A percentile compares a stretch with the other conserved stretches of the same genome.
Conservation (phyloP, 2,888 invertebrate genomes). For the Sisyra terminalis region DNA sequence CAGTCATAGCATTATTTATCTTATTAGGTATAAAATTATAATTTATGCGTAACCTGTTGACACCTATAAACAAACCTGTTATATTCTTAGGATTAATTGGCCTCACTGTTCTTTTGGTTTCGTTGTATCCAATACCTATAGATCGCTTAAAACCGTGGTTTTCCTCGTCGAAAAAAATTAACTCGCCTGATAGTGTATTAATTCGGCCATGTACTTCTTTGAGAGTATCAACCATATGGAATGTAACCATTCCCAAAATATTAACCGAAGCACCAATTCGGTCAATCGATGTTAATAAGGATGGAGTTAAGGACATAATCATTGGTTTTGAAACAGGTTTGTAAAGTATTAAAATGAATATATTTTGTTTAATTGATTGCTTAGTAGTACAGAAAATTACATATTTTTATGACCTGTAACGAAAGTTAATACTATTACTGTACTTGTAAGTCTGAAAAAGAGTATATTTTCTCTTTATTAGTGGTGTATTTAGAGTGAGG, state of each 20-base stretch:
- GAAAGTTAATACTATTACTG: too few relatives aligned
- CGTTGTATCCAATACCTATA: conserved; percentile 45
- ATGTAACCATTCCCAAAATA: conserved; percentile 46
- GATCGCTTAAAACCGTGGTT: conserved; percentile 42
- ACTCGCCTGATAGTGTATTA: conserved; percentile 23
- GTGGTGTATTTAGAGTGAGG: too few relatives aligned
- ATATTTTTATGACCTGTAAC: too few relatives aligned
- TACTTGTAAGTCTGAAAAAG: too few relatives aligned
- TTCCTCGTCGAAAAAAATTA: conserved; percentile 18
- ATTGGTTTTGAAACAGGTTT: conserved; percentile 63
- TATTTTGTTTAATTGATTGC: too few relatives aligned
- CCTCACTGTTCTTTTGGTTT: conserved; percentile 42
- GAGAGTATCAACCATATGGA: conserved; percentile 45
- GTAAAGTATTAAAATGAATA: too few relatives aligned
- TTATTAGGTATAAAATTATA: conserved; percentile 28
- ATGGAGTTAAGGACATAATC: conserved; percentile 52
- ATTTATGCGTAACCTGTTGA: not conserved
- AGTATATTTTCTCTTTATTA: too few relatives aligned
- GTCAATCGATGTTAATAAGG: conserved; percentile 51
- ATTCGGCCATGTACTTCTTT: conserved; percentile 39
- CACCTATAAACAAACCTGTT: not conserved
- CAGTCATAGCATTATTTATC: conserved; percentile 38
- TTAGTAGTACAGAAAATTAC: too few relatives aligned
- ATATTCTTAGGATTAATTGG: conserved; percentile 36
- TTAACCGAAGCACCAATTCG: conserved; percentile 58